Evolutionary conservation across 37 sponge, comb jelly and placozoan species (phyloP).

Genomic region (Chondrosia reniformis): DNA sequence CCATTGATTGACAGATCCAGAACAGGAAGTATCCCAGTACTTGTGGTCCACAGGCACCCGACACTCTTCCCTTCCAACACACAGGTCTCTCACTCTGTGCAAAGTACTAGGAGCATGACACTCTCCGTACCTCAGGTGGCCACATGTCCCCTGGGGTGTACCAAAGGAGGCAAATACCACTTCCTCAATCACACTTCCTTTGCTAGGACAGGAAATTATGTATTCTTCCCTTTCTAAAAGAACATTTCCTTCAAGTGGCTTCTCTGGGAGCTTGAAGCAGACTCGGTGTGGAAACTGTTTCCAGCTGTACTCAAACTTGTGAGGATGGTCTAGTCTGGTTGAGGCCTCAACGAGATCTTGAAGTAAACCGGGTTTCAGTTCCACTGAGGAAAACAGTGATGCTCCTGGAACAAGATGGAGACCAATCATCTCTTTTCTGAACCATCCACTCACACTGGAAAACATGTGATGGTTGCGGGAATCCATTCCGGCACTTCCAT

Average conservation of each 20-base stretch:
- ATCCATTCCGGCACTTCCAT: slow-evolving; percentile 51
- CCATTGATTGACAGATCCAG: neutral
- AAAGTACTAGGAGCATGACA: slow-evolving; percentile 6
- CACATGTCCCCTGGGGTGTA: slow-evolving; percentile 12
- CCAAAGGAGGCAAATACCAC: slow-evolving; percentile 27
- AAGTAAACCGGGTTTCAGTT: slow-evolving; percentile 38
- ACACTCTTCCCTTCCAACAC: neutral
- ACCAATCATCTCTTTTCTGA: slow-evolving; percentile 46
- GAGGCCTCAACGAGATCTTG: slow-evolving; percentile 35
- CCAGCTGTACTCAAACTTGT: slow-evolving; percentile 38
- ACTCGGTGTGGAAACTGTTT: slow-evolving; percentile 32
- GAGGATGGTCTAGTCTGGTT: slow-evolving; percentile 30
- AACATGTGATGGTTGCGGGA: slow-evolving; percentile 84
- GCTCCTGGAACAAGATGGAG: neutral
- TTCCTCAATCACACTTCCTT: neutral
- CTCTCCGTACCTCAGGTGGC: slow-evolving; percentile 1
- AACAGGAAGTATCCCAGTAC: neutral
- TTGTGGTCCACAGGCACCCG: neutral
- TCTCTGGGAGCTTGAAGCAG: slow-evolving; percentile 46
- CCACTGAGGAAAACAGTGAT: slow-evolving; percentile 30
- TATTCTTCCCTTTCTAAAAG: neutral
- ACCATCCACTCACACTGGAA: slow-evolving; percentile 65
- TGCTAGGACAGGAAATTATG: slow-evolving; percentile 4
- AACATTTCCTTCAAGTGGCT: neutral
- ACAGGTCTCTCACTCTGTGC: neutral